Base-by-base conservation (phyloP, 2,888 invertebrate genomes). In the Agrochola macilenta region DNA sequence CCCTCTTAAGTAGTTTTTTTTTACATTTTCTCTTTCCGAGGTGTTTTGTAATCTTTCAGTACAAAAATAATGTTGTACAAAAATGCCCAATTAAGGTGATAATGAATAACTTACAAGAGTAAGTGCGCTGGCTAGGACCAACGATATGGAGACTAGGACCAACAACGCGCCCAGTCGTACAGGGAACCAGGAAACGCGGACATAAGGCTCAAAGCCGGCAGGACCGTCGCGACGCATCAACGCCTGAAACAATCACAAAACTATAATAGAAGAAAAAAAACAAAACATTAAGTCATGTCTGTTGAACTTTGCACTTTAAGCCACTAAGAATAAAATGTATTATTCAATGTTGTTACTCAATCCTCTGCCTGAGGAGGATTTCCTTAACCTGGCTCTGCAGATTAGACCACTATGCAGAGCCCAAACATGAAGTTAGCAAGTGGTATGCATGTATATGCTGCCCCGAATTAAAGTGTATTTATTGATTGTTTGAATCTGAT, bases 161-260 rank as follows among this genome's bases (percentile, higher is more conserved):
- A 99, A 95, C 43, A 99, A 95, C 0, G 95, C 95, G 4, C 91
- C 94, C 26, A 98, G 94, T 8, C 98, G 97, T 0, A 98, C 93
- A 0, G 98, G 97, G 93, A 99, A 99, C 97, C 98, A 98, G 17
- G 98, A 97, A 0, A 99, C 99, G 64, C 98, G 97, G n/a, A 97
- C 97, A 93, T 99, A 99, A 0, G 99, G 99, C 94, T 99, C 99
- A 93, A 98, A 99, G 43, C 98, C 98, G 39, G 98, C 98, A 0
- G 98, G 98, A 26, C 97, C 98, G 90, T 99, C 98, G 70, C 99
- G 98, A 90, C 99, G 98, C 90, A 99, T 97, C 81, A 99, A 95
- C 0, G 99, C 99, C 96, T 99, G 87, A 72, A 71, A 77, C 30
- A 74, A 76, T 39, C 35, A 58, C 0, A 58, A 66, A 57, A 61